These are phyloP conservation scores for Macropis europaea DNA, from an alignment of 2,888 invertebrate species.

Conservation along the genomic window DNA sequence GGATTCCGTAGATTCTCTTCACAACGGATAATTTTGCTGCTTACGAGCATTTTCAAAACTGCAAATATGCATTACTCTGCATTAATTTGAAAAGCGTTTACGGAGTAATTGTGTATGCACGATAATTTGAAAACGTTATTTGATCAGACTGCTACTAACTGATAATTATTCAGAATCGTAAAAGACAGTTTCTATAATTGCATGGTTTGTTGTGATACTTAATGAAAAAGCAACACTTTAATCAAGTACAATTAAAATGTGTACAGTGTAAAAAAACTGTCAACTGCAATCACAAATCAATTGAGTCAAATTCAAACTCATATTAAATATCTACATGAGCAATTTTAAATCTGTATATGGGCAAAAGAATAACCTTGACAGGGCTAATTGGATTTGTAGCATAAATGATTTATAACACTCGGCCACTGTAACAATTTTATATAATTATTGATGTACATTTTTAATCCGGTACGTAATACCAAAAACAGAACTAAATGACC, in stretches of 20 bases:
- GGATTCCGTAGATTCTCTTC: background rate
- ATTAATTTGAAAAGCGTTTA: slow-evolving; percentile 12
- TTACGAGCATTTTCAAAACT: background rate
- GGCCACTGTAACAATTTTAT: background rate
- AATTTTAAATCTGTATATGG: background rate
- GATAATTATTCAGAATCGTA: background rate
- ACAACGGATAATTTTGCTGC: background rate
- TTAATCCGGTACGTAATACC: too few species aligned
- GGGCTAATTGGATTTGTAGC: background rate
- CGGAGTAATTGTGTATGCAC: slow-evolving; percentile 24
- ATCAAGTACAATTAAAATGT: background rate
- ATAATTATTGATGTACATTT: background rate
- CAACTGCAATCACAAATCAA: slow-evolving; percentile 10
- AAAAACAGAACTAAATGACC: too few species aligned
- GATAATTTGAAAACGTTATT: slow-evolving; percentile 6
- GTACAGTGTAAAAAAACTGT: slow-evolving; percentile 5
- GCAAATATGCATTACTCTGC: background rate
- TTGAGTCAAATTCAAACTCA: background rate
- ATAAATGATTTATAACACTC: slow-evolving; percentile 1
- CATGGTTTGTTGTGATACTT: slow-evolving; percentile 55
- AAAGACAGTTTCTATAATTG: slow-evolving; percentile 28
- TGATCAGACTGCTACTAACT: slow-evolving; percentile 21
- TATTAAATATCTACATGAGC: too few species aligned
- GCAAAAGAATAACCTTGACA: background rate
- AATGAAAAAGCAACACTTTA: slow-evolving; percentile 27